Percentiles rank a stretch among this genome's conserved stretches.
phyloP scores from a whole-genome alignment of 1,140 invertebrate species.

The Ips typographus region DNA sequence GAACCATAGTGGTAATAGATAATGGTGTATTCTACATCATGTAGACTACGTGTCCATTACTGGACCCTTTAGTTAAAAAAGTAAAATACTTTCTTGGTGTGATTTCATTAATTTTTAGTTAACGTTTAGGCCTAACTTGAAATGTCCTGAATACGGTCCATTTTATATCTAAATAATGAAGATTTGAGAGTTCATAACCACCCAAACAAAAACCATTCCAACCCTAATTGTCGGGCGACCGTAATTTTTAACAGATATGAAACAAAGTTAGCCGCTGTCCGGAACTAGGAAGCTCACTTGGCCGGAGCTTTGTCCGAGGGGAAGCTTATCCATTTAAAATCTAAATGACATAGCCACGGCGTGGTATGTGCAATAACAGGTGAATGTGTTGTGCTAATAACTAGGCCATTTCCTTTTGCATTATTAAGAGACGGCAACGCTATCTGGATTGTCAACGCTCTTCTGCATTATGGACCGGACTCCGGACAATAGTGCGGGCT shows the following conservation, averaged over 20 bases:
- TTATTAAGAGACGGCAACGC: constrained; percentile 10
- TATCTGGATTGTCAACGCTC: constrained; percentile 6
- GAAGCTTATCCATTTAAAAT: constrained; percentile 20
- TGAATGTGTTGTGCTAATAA: constrained; percentile 23
- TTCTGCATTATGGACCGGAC: constrained; percentile 1
- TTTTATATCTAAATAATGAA: too few relatives aligned
- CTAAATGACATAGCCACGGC: constrained; percentile 14
- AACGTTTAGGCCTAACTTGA: too few relatives aligned
- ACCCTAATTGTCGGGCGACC: background rate
- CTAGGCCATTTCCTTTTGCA: constrained; percentile 23
- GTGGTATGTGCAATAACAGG: constrained; percentile 22
- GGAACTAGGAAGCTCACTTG: background rate
- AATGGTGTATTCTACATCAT: too few relatives aligned
- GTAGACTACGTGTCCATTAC: too few relatives aligned
- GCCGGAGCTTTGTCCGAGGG: constrained; percentile 4
- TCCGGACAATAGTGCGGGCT: background rate
- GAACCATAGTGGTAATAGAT: too few relatives aligned
- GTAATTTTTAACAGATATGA: background rate
- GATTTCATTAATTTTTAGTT: too few relatives aligned
- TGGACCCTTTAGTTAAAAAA: too few relatives aligned
- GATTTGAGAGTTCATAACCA: background rate
- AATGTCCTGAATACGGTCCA: too few relatives aligned
- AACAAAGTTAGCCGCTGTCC: background rate
- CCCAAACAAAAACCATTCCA: background rate
- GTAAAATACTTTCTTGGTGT: too few relatives aligned